Evolutionary conservation across 2,113 vertebrate genomes (phyloP).

Genomic region (Trogon surrucura): DNA sequence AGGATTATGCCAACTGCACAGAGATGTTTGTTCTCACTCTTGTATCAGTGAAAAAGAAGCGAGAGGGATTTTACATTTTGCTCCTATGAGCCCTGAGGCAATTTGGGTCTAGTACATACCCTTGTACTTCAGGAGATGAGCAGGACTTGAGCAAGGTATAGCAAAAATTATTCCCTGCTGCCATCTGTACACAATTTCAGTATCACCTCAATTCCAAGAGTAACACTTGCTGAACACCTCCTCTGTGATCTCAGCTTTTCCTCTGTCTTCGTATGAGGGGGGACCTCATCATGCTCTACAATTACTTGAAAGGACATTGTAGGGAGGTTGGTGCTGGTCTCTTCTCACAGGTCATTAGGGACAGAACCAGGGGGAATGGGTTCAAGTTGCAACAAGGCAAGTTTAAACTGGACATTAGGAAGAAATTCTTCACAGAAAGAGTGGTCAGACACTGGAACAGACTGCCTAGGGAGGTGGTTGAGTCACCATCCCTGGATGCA

Average conservation of each 20-base stretch:
- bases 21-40: neutral
- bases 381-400: too few species aligned
- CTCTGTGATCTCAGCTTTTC: neutral
- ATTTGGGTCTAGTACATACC: neutral
- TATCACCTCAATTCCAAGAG: neutral
- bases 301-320: too few species aligned
- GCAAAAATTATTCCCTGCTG: neutral
- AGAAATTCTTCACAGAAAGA: too few species aligned
- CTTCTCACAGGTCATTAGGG: too few species aligned
- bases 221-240: neutral
- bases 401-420: too few species aligned
- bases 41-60: neutral
- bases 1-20: neutral
- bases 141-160: neutral
- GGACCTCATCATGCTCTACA: too few species aligned
- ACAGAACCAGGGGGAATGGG: too few species aligned
- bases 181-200: rapidly evolving
- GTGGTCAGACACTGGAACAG: too few species aligned
- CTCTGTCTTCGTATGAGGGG: neutral
- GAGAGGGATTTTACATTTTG: neutral
- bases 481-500: too few species aligned
- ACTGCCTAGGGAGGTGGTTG: too few species aligned
- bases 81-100: neutral
- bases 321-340: too few species aligned
- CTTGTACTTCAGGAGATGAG: neutral